phyloP scores from a whole-genome alignment of 1,140 invertebrate species.

The Babylonia areolata region DNA sequence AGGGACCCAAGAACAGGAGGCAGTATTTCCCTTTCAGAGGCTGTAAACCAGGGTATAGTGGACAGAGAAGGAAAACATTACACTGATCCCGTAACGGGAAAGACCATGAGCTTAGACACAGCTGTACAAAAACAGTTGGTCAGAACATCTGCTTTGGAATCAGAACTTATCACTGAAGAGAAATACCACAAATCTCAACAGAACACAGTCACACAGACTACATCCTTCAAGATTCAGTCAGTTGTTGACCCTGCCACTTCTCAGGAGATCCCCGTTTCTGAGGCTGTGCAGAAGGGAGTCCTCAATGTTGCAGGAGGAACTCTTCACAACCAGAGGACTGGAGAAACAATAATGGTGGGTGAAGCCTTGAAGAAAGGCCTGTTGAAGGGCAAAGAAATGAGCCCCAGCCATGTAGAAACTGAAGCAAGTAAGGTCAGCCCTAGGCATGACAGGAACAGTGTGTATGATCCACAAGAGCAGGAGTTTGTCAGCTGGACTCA shows the following conservation, averaged over 20 bases:
- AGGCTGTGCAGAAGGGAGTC: conserved; percentile 85
- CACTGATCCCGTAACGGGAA: conserved; percentile 82
- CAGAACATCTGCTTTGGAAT: conserved; percentile 56
- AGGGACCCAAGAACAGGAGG: conserved; percentile 86
- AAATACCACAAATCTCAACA: conserved; percentile 48
- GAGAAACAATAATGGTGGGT: conserved; percentile 81
- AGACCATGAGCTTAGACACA: conserved; percentile 83
- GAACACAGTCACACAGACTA: conserved; percentile 58
- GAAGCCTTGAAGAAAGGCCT: conserved; percentile 87
- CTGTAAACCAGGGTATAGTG: conserved; percentile 64
- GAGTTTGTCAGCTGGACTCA: conserved; percentile 81
- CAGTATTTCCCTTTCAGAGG: conserved; percentile 63
- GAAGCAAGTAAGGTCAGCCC: background rate
- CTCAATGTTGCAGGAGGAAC: conserved; percentile 61
- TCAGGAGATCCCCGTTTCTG: conserved; percentile 86
- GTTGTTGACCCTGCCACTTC: conserved; percentile 77
- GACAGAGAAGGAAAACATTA: conserved; percentile 79
- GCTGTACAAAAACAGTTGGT: conserved; percentile 77
- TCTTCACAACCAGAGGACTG: conserved; percentile 82
- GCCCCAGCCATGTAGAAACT: conserved; percentile 14
- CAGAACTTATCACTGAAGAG: conserved; percentile 51
- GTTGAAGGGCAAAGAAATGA: conserved; percentile 77
- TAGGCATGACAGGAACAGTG: conserved; percentile 49
- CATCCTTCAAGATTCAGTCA: conserved; percentile 60
- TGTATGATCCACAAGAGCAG: conserved; percentile 80